Percentiles rank a stretch among this genome's conserved stretches.
phyloP scores from a whole-genome alignment of 2,888 invertebrate species.

The Synanthedon tipuliformis region DNA sequence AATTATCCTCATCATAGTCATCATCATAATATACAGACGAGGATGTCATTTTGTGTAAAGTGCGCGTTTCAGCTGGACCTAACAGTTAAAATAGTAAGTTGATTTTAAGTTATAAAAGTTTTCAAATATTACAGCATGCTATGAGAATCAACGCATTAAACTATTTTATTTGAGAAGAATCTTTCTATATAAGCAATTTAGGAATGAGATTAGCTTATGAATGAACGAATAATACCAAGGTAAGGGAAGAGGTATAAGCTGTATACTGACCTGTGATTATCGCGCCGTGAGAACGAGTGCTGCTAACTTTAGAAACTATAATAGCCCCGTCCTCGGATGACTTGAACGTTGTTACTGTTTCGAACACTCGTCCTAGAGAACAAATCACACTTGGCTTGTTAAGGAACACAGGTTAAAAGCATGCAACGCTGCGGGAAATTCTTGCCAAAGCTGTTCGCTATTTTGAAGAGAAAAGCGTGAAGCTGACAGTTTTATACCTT shows the following conservation, averaged over 20 bases:
- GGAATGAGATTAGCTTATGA: not conserved
- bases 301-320: constrained; percentile 70
- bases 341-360: constrained; percentile 69
- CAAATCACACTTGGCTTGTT: constrained; percentile 63
- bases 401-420: constrained; percentile 55
- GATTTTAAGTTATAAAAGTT: constrained; percentile 27
- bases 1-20: constrained; percentile 56
- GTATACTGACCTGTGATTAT: constrained; percentile 73
- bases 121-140: constrained; percentile 26
- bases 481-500: constrained; percentile 57
- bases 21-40: constrained; percentile 69
- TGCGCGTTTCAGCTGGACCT: constrained; percentile 77
- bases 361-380: constrained; percentile 69
- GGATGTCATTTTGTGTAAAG: constrained; percentile 74
- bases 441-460: constrained; percentile 46
- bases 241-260: constrained; percentile 28
- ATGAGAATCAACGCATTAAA: constrained; percentile 26
- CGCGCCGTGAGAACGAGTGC: constrained; percentile 72
- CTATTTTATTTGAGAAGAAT: constrained; percentile 7
- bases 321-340: constrained; percentile 57
- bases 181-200: constrained; percentile 18
- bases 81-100: constrained; percentile 62
- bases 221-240: constrained; percentile 7
- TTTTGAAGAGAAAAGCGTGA: constrained; percentile 44
- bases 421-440: constrained; percentile 47